Base-by-base conservation (phyloP, 2,113 vertebrate species). In the Clinocottus analis region DNA sequence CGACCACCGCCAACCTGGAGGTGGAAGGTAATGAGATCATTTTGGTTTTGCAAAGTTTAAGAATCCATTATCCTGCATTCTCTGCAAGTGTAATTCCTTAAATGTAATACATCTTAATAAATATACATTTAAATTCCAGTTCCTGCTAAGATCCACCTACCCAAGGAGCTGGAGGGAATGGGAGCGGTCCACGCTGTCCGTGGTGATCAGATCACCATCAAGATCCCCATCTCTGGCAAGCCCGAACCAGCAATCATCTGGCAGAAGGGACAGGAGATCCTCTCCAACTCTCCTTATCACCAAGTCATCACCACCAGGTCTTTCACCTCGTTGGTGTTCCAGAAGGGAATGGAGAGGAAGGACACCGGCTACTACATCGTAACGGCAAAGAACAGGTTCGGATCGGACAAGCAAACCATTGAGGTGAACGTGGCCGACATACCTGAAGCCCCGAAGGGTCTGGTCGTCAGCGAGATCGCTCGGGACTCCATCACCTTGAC, bases 191-290 rank as follows among this genome's bases (percentile, higher is more conserved):
- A 99, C 0, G 97, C 97, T 67, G 94, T 96, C 58, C 95, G 97
- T 90, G 98, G 98, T 21, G 97, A 99, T 80, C 91, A 96, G 47
- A 79, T 98, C 79, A 99, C 96, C 90, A 97, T 99, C 91, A 99
- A 99, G 93, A 99, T 99, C 81, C 98, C 98, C 49, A 98, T 99
- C 91, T 96, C 96, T 71, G 98, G 98, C 88, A 99, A 98, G 85
- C 98, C 98, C 23, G 95, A 97, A 77, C 97, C 98, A 1, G 96
- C 96, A 80, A 93, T 99, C 86, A 97, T 95, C 64, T 99, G 98
- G 98, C 98, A 99, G 90, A 99, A 99, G 93, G 98, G 98, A 86
- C 97, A 99, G 93, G 98, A 99, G 91, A 96, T 99, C 77, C 96
- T 99, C 0, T 97, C 97, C 82, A 99, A 97, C 80, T 98, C 98